These are phyloP conservation scores for Benthosema pterotum DNA, from an alignment of 2,797 vertebrate genomes.

Conservation along the genomic window DNA sequence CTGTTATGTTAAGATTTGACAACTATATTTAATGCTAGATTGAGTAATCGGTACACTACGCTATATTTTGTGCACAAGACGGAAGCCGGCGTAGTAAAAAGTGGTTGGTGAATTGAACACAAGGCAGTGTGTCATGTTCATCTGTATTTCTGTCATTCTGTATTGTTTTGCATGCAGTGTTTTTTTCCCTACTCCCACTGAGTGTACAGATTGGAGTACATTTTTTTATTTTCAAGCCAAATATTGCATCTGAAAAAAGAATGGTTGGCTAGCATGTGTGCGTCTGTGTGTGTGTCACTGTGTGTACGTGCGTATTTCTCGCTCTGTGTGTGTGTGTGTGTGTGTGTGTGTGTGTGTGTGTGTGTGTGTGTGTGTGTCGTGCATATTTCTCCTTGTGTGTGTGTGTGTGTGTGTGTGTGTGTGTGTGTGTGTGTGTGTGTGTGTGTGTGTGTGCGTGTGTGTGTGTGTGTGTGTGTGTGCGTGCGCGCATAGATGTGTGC, in stretches of 20 bases:
- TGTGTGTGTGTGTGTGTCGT: no score
- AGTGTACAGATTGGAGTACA: not conserved
- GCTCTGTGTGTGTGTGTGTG: no score
- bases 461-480: slow-evolving; percentile 29
- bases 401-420: not conserved
- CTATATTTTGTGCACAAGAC: not conserved
- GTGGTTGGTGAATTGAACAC: not conserved
- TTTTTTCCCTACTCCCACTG: not conserved
- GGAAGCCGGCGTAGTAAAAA: slow-evolving; percentile 10
- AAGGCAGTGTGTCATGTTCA: slow-evolving; percentile 2
- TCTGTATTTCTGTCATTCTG: slow-evolving; percentile 1
- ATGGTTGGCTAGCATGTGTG: not conserved
- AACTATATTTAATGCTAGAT: slow-evolving; percentile 4
- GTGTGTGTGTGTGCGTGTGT: not conserved
- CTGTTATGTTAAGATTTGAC: not conserved
- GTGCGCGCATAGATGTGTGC: slow-evolving; percentile 22
- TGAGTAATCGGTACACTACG: slow-evolving; percentile 13
- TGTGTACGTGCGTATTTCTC: no score
- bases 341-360: no score
- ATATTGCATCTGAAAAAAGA: not conserved
- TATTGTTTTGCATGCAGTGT: not conserved
- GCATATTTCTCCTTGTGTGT: not conserved
- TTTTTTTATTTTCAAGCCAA: not conserved
- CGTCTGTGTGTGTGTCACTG: no score
- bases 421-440: slow-evolving; percentile 13